Base-by-base conservation (phyloP, 2,888 invertebrate genomes). In the Calephelis perditalis region DNA sequence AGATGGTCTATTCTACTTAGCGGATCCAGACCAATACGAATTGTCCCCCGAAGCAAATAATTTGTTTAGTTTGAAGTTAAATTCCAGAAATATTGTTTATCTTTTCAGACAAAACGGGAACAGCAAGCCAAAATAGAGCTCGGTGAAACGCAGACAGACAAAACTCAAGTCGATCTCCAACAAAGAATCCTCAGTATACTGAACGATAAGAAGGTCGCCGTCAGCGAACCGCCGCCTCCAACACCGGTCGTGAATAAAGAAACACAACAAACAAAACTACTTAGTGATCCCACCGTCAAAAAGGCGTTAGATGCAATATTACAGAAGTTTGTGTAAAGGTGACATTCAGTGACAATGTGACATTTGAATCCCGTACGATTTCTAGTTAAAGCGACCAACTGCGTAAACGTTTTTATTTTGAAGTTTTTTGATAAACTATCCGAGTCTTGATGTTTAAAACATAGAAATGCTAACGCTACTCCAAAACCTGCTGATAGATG, bases 171-270 rank as follows among this genome's bases (percentile, higher is more conserved):
- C 0, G 95, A 95, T 68, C 83, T 96, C 0, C 96, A 96, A 73
- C 94, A 94, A 71, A 92, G 96, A 67, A 96, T 96, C 69, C 84
- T 96, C 68, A 96, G 93, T 77, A 95, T 96, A 68, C 81, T 96
- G 64, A 95, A 95, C 75, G 95, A 95, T 70, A 94, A 92, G 79
- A 92, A 91, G 68, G 57, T 66, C 1, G 40, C 73, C 0, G 62
- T 66, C 12, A 54, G 64, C 0, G 67, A 69, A 9, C 68, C 72
- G 2, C 67, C 66, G 47, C 74, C 74, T 0, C 57, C 73, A 60
- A 73, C 82, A 7, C 74, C 78, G 0, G 68, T 82, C 0, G 67
- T 67, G 5, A 59, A 63, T 9, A 67, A 77, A 2, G 74, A 76
- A 0, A 75, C 80, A 3, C 82, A 63, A 0, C 92, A 68, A 79